These are phyloP conservation scores for Salvelinus namaycush DNA, from an alignment of 2,113 vertebrate genomes.

Conservation along the genomic window DNA sequence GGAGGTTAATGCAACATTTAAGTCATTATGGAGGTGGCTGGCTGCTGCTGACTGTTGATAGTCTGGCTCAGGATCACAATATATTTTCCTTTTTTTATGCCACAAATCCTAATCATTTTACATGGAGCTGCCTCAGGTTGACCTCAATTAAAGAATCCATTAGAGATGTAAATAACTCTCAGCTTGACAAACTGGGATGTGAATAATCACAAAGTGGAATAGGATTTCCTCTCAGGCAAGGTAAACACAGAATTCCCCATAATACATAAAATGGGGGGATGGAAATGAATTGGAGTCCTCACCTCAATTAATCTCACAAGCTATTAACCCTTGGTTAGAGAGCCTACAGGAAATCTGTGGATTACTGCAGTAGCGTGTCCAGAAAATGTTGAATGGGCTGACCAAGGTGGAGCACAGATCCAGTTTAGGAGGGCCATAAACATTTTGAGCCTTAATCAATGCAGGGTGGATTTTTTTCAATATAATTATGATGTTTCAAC, in stretches of 20 bases:
- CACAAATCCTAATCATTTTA: constrained; percentile 19
- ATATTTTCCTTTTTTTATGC: constrained; percentile 1
- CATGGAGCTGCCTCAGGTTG: constrained; percentile 45
- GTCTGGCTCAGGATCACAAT: background rate
- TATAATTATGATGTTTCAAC: too few relatives aligned
- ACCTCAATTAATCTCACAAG: constrained; percentile 25
- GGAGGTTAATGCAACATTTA: constrained; percentile 51
- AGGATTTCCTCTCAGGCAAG: constrained; percentile 50
- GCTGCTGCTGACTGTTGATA: constrained; percentile 1
- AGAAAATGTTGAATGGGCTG: too few relatives aligned
- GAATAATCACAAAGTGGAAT: constrained; percentile 50
- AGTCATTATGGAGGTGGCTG: constrained; percentile 26
- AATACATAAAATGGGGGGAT: constrained; percentile 29
- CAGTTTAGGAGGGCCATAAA: too few relatives aligned
- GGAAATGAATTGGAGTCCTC: constrained; percentile 13
- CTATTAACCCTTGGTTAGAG: constrained; percentile 4
- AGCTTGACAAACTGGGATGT: constrained; percentile 37
- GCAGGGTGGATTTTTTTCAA: too few relatives aligned
- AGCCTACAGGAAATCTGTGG: background rate
- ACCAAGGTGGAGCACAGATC: too few relatives aligned
- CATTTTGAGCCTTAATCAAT: too few relatives aligned
- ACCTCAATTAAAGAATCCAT: constrained; percentile 68
- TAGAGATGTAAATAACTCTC: constrained; percentile 64
- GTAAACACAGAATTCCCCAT: constrained; percentile 46
- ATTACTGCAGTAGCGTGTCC: background rate